These are phyloP conservation scores for Drosophila grimshawi DNA, from an alignment of 1,140 invertebrate species.

Conservation along the genomic window DNA sequence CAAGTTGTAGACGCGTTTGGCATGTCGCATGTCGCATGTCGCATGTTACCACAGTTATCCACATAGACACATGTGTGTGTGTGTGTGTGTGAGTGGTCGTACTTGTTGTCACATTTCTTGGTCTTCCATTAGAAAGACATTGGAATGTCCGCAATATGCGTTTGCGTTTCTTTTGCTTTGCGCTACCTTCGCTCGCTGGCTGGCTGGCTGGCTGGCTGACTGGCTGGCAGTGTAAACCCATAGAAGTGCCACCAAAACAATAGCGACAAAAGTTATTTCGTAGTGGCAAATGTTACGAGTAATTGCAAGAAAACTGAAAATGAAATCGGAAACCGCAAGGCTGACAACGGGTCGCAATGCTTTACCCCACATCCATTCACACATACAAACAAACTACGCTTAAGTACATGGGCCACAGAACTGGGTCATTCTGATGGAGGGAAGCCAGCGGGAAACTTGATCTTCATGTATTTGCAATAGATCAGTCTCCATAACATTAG, in stretches of 20 bases:
- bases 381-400: neutral
- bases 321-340: slow-evolving; percentile 25
- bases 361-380: neutral
- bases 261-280: slow-evolving; percentile 24
- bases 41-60: slow-evolving; percentile 3
- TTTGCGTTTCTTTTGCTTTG: slow-evolving; percentile 40
- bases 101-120: slow-evolving; percentile 69
- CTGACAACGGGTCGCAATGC: slow-evolving; percentile 1
- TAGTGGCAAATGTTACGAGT: slow-evolving; percentile 61
- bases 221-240: slow-evolving; percentile 45
- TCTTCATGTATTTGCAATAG: neutral
- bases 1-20: slow-evolving; percentile 40
- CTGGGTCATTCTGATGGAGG: slow-evolving; percentile 27
- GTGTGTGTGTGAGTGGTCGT: neutral
- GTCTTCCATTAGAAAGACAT: slow-evolving; percentile 82
- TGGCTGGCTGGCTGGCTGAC: neutral
- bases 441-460: neutral
- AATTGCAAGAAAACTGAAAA: slow-evolving; percentile 46
- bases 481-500: neutral
- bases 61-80: slow-evolving; percentile 9
- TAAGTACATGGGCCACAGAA: slow-evolving; percentile 28
- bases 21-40: neutral
- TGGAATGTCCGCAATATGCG: slow-evolving; percentile 50
- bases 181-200: slow-evolving; percentile 38
- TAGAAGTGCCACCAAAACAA: slow-evolving; percentile 62